Base-by-base conservation (phyloP, 2,113 vertebrate genomes). In the Gnathonemus longibarbis region DNA sequence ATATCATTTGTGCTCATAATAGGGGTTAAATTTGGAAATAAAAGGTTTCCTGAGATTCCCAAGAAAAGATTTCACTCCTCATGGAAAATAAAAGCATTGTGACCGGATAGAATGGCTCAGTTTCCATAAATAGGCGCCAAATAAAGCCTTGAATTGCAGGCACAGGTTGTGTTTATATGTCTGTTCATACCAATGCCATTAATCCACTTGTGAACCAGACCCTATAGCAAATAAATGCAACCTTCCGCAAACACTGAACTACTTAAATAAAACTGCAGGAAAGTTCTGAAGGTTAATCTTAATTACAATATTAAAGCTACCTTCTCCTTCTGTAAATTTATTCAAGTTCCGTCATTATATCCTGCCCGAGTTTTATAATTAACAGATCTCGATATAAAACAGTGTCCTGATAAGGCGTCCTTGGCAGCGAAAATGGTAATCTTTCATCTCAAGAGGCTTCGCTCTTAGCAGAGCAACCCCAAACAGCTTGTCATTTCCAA, bases 371-470 rank as follows among this genome's bases (percentile, higher is more conserved):
- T 91, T 93, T 45, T 70, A 92, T 93, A 95, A 95, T 95, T 95
- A 95, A 94, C 93, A 93, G 93, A 94, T 62, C 58, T 90, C 21
- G 35, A 42, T 58, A 53, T 92, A 94, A 94, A 92, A 91, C 24
- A 92, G 92, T 92, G 90, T 91, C 91, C 62, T 89, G 93, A 95
- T 95, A 93, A 95, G 91, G 94, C 91, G 94, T 95, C 95, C 95
- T 95, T 95, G 95, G 90, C 90, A 90, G 91, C 62, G 88, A 93
- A 94, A 94, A 95, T 93, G 93, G 90, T 94, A 93, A 94, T 91
- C 93, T 95, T 94, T 95, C 93, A 95, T 95, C 93, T 93, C 58
- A 1, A n/a, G 48, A 90, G 77, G 66, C 70, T 89, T 89, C 89
- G 89, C 90, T 94, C 91, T 90, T 92, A 88, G 91, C 93, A 91